Conservation (phyloP, 37 sponge, comb jelly and placozoan species). For the Beroe forskalii region DNA sequence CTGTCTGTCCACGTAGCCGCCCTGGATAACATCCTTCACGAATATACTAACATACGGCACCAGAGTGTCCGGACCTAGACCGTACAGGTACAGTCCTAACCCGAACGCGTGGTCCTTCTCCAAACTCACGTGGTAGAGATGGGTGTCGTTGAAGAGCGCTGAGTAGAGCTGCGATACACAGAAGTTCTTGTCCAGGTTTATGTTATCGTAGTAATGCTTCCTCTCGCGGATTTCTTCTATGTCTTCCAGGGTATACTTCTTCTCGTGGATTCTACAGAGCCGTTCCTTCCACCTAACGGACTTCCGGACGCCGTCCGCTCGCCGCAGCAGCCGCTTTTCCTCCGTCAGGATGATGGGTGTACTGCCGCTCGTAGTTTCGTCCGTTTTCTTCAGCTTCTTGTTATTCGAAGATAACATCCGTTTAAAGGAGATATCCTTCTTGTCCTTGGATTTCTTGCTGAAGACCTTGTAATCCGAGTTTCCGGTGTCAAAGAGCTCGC, state of each 20-base stretch:
- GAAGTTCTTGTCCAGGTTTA: conserved; percentile 36
- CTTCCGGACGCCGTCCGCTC: neutral
- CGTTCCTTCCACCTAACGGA: neutral
- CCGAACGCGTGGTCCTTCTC: conserved; percentile 49
- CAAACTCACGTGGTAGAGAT: conserved; percentile 8
- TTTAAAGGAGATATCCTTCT: conserved; percentile 12
- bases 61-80: conserved; percentile 36
- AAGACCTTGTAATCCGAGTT: neutral
- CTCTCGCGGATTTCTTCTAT: neutral
- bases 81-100: conserved; percentile 1
- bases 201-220: neutral
- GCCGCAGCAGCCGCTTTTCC: neutral
- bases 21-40: conserved; percentile 32
- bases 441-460: conserved; percentile 18
- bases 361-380: neutral
- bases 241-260: neutral
- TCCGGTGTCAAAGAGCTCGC: neutral
- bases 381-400: neutral
- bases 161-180: neutral
- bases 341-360: neutral
- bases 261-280: neutral
- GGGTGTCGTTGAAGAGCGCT: neutral
- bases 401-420: neutral
- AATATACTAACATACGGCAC: conserved; percentile 42
- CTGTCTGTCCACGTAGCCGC: conserved; percentile 39